Conservation (phyloP, 2,113 vertebrate species). For the Copsychus sechellarum region DNA sequence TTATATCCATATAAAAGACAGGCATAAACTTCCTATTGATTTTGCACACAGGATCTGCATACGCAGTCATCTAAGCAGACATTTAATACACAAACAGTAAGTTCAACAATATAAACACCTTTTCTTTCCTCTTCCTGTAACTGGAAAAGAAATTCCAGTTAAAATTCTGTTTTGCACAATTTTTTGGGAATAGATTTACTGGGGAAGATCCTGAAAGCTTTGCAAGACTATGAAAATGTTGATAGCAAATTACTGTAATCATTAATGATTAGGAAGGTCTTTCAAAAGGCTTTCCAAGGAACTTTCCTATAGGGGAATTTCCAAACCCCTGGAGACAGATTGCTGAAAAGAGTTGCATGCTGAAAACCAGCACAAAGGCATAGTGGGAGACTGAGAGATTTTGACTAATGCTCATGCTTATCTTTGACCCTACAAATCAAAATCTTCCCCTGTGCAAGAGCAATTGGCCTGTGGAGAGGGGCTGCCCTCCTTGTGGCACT, state of each 20-base stretch:
- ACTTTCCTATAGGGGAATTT: not conserved
- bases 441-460: not conserved
- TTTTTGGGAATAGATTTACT: not conserved
- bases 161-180: not conserved
- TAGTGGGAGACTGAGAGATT: not conserved
- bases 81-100: not conserved
- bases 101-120: not conserved
- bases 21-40: not conserved
- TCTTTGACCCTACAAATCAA: not conserved
- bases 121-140: not conserved
- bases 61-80: not conserved
- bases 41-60: not conserved
- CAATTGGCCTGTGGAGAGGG: not conserved
- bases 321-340: fast-evolving
- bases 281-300: not conserved
- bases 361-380: not conserved
- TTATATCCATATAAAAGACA: not conserved
- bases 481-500: fast-evolving
- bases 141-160: not conserved
- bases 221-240: not conserved
- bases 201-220: not conserved
- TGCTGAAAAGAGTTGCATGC: not conserved
- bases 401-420: not conserved
- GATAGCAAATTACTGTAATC: not conserved
- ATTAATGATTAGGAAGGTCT: not conserved